phyloP scores from a whole-genome alignment of 2,888 invertebrate genomes.

The Glyphotaelius pellucidus region DNA sequence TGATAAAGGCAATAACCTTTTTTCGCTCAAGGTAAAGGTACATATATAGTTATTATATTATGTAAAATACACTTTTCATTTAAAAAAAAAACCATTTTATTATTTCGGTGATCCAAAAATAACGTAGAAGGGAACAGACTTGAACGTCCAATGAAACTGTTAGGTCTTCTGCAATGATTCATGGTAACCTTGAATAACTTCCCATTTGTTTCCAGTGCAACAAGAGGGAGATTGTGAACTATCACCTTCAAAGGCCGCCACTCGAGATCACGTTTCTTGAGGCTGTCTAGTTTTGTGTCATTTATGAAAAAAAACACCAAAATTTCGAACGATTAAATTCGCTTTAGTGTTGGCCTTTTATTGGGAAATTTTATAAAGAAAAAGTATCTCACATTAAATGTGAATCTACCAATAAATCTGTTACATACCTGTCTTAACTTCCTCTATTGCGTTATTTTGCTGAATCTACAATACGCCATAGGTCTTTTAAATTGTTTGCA shows the following conservation, averaged over 20 bases:
- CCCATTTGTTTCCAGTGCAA: conserved; percentile 23
- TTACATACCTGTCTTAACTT: neutral
- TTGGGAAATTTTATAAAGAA: neutral
- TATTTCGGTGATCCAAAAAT: too few relatives aligned
- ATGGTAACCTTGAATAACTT: conserved; percentile 27
- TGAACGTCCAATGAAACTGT: neutral
- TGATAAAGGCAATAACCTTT: too few relatives aligned
- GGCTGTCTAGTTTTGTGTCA: conserved; percentile 35
- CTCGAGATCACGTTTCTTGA: conserved; percentile 48
- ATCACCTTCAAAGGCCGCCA: conserved; percentile 56
- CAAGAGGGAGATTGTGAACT: conserved; percentile 41
- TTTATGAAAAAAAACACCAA: conserved; percentile 26
- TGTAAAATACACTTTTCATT: too few relatives aligned
- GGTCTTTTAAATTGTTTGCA: too few relatives aligned
- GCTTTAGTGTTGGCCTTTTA: conserved; percentile 43
- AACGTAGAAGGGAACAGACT: too few relatives aligned
- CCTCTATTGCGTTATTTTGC: neutral
- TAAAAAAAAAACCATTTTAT: too few relatives aligned
- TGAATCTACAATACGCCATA: too few relatives aligned
- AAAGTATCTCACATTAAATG: conserved; percentile 4
- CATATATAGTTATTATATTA: too few relatives aligned
- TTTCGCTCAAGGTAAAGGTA: too few relatives aligned
- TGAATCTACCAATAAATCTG: conserved; percentile 13
- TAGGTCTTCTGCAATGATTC: conserved; percentile 13
- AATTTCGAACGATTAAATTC: conserved; percentile 42